phyloP scores from a whole-genome alignment of 2,113 vertebrate genomes.

The Dolichallabes microphthalmus region DNA sequence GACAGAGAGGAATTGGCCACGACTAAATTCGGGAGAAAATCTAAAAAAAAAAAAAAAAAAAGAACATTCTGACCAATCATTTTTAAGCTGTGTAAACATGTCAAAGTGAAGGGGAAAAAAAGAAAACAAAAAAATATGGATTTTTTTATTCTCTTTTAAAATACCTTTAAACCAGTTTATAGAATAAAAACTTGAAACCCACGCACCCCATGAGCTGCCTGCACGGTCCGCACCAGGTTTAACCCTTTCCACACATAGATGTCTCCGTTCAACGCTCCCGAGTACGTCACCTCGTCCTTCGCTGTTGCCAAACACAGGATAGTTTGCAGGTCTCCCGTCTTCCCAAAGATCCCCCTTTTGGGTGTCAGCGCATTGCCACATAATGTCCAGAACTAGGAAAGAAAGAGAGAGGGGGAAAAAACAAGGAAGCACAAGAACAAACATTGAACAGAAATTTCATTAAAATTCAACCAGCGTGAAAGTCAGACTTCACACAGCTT shows the following conservation, averaged over 20 bases:
- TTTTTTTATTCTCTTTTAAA: not conserved
- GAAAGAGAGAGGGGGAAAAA: not conserved
- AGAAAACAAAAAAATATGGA: not conserved
- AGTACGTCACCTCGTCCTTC: slow-evolving; percentile 93
- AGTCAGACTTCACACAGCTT: slow-evolving; percentile 6
- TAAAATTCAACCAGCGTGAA: not conserved
- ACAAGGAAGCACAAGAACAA: not conserved
- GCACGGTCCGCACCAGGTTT: slow-evolving; percentile 82
- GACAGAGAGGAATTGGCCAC: too few relatives aligned
- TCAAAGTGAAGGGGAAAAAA: not conserved
- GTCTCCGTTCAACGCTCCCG: slow-evolving; percentile 94
- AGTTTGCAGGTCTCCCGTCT: slow-evolving; percentile 94
- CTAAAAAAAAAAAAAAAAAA: too few relatives aligned
- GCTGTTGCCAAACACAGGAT: slow-evolving; percentile 91
- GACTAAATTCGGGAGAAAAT: too few relatives aligned
- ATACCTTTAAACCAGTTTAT: not conserved
- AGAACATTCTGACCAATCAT: not conserved
- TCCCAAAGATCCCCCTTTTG: slow-evolving; percentile 93
- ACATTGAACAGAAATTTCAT: not conserved
- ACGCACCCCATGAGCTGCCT: slow-evolving; percentile 94
- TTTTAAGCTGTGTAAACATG: not conserved
- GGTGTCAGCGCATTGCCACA: slow-evolving; percentile 94
- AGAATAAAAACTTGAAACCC: not conserved
- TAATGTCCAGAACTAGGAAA: slow-evolving; percentile 87
- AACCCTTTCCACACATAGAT: slow-evolving; percentile 94